Percentiles rank a stretch among this genome's conserved stretches.
Evolutionary conservation across 2,797 vertebrate species (phyloP).

Genomic region (Eulemur rubriventer): DNA sequence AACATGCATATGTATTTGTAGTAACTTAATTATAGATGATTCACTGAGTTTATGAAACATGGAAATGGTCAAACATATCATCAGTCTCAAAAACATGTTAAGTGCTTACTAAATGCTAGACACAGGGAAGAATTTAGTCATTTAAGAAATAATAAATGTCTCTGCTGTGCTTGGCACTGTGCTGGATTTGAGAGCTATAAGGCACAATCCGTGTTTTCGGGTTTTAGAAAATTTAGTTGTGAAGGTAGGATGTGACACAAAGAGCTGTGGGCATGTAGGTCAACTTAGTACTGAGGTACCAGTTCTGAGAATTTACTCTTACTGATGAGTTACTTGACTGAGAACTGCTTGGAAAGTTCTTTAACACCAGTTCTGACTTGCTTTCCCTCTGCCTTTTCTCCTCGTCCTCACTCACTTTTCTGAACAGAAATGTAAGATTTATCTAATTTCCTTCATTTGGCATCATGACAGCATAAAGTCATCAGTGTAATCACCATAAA

Average conservation of each 20-base stretch:
- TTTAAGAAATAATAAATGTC: neutral
- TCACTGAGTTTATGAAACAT: neutral
- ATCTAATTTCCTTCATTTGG: constrained; percentile 34
- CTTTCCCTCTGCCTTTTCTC: neutral
- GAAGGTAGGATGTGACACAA: neutral
- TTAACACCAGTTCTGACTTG: neutral
- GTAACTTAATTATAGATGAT: neutral
- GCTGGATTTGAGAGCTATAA: neutral
- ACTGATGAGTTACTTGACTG: neutral
- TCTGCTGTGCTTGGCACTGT: neutral
- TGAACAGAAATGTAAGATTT: constrained; percentile 36
- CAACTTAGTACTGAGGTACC: neutral
- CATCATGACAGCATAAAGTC: constrained; percentile 24
- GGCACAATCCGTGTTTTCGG: neutral
- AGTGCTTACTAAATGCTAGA: neutral
- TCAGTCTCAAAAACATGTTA: neutral
- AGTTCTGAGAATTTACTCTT: neutral
- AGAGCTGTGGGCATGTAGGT: neutral
- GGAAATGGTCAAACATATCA: neutral
- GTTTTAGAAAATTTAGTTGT: neutral
- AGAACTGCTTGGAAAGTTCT: neutral
- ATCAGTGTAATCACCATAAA: constrained; percentile 50
- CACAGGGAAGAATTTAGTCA: neutral
- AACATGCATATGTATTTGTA: neutral
- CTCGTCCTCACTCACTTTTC: neutral